These are phyloP conservation scores for Acanthurus tractus DNA, from an alignment of 2,797 vertebrate species.

Conservation along the genomic window DNA sequence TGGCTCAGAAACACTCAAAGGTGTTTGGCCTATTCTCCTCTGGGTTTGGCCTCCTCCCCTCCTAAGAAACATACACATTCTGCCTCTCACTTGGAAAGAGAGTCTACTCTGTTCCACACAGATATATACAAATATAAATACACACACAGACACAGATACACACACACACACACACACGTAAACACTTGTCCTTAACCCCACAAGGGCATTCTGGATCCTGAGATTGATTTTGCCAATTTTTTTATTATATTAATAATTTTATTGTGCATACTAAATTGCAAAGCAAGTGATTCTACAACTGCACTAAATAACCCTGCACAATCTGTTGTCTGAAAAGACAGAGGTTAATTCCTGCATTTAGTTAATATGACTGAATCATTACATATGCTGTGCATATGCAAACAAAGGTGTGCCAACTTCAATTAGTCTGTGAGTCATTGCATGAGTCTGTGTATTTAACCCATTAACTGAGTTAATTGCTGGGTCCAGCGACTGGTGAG, in stretches of 20 bases:
- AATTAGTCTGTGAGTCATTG: conserved; percentile 44
- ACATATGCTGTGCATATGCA: background rate
- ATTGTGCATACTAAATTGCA: conserved; percentile 25
- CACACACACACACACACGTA: conserved; percentile 12
- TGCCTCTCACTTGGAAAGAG: background rate
- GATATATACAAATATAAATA: conserved; percentile 7
- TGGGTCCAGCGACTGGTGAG: conserved; percentile 61
- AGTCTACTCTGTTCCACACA: conserved; percentile 1
- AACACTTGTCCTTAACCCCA: conserved; percentile 4
- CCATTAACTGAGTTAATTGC: conserved; percentile 58
- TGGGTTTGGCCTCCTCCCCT: conserved; percentile 11
- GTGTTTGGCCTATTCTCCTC: conserved; percentile 21
- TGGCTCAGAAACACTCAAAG: conserved; percentile 2
- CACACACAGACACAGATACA: background rate
- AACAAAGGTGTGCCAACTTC: conserved; percentile 15
- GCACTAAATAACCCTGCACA: conserved; percentile 18
- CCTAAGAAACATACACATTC: background rate
- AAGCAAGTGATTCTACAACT: conserved; percentile 16
- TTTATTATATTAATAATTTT: conserved; percentile 46
- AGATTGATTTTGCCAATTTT: conserved; percentile 5
- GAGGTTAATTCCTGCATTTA: background rate
- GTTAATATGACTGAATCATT: background rate
- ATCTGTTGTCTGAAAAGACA: conserved; percentile 1
- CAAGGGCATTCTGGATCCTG: conserved; percentile 5
- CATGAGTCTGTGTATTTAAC: conserved; percentile 50